A percentile compares a stretch with the other conserved stretches of the same genome.
Conservation (phyloP, 2,113 vertebrate species). For the Misgurnus mizolepis region DNA sequence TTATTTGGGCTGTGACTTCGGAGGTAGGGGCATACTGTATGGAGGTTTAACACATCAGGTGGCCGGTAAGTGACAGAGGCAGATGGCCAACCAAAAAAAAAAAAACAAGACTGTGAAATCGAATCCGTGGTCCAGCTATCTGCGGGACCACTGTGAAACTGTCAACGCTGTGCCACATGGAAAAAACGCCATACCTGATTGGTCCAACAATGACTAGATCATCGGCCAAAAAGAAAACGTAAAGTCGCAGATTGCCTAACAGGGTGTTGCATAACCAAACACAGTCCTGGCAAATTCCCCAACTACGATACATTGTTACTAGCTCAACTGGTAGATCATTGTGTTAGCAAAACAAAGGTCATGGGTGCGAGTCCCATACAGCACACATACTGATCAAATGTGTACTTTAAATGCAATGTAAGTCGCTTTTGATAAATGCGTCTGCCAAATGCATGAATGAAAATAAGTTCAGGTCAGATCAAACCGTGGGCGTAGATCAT, state of each 20-base stretch:
- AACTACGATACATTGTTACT: no score
- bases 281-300: background rate
- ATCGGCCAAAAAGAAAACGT: background rate
- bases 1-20: background rate
- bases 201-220: background rate
- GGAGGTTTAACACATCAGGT: slow-evolving; percentile 45
- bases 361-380: no score
- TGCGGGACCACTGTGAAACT: slow-evolving; percentile 34
- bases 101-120: slow-evolving; percentile 37
- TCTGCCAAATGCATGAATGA: no score
- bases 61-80: slow-evolving; percentile 43
- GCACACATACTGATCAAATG: no score
- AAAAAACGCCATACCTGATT: slow-evolving; percentile 34
- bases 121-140: slow-evolving; percentile 44
- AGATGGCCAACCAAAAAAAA: slow-evolving; percentile 47
- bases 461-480: no score
- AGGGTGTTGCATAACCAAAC: background rate
- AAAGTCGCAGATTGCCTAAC: background rate
- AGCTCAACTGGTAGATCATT: no score
- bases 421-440: no score
- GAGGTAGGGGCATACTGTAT: background rate
- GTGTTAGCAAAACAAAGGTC: no score
- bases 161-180: slow-evolving; percentile 33
- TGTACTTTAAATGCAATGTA: no score
- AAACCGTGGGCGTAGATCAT: no score